Evolutionary conservation across 2,888 invertebrate genomes (phyloP), one percentile per base, ranked within the genome.

Genomic region (Coelopa pilipes): DNA sequence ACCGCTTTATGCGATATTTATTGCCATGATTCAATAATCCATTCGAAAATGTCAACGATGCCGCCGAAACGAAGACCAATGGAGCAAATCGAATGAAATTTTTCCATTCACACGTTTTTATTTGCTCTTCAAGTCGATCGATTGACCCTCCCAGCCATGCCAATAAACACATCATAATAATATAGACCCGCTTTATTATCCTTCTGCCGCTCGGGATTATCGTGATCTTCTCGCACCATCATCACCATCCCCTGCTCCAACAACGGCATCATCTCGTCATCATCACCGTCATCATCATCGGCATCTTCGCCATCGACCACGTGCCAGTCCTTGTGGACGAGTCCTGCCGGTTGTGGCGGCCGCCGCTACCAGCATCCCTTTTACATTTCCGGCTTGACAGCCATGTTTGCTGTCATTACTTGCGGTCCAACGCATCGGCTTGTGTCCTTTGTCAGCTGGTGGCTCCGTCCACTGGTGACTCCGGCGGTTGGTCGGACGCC

Each of bases 111-210:
- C 63, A 63, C 46, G 46, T 45, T 63, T 63, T 45, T 55, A 3
- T 45, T 63, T 34, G 45, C 63, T 45, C 17, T 17, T n/a, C 15
- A n/a, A 15, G 17, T 34, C 12, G 46, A 45, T 45, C 45, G 13
- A 45, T 63, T 21, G 34, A 63, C 63, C 63, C 34, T 63, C 15
- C 34, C 34, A 63, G 34, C 34, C 17, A 45, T 34, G 63, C 24
- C 46, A 21, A 63, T 63, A 63, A 63, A 34, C 63, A 63, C 63
- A 63, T 63, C 63, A 63, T 63, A 63, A 63, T 17, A 24, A 45
- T 45, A 45, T 63, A 45, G n/a, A 17, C 17, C 45, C 34, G 21
- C 45, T 45, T 63, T 34, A 34, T 17, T n/a, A 13, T 17, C 15
- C 10, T 17, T 13, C 45, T 46, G 10, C n/a, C n/a, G 34, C 45